These are phyloP conservation scores for Pseudococcus viburni DNA, from an alignment of 2,888 invertebrate species.

Conservation along the genomic window DNA sequence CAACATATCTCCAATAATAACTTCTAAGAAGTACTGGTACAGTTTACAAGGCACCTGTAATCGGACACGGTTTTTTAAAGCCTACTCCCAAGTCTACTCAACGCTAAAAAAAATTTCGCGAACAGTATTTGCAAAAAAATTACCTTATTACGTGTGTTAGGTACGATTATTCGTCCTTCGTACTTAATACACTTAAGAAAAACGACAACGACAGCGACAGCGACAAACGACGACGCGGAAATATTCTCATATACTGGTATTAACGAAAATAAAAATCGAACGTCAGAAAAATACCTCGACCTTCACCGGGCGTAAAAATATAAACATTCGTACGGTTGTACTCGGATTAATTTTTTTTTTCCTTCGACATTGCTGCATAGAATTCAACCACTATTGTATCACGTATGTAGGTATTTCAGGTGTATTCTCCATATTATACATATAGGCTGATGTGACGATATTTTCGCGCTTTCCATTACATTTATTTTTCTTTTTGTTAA, in stretches of 20 bases:
- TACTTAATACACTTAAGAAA: slow-evolving; percentile 3
- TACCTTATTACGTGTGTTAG: background rate
- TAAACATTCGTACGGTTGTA: slow-evolving; percentile 28
- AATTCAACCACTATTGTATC: background rate
- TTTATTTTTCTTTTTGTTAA: too few relatives aligned
- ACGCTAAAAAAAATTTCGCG: background rate
- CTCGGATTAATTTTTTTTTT: slow-evolving; percentile 22
- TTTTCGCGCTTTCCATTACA: background rate
- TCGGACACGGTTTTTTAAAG: background rate
- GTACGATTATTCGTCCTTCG: slow-evolving; percentile 4
- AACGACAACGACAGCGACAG: background rate
- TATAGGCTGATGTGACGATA: background rate
- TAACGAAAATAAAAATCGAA: slow-evolving; percentile 2
- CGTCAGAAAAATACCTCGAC: slow-evolving; percentile 21
- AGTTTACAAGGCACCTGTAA: background rate
- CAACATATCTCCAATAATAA: too few relatives aligned
- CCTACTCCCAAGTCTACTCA: background rate
- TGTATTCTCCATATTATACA: too few relatives aligned
- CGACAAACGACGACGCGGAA: slow-evolving; percentile 6
- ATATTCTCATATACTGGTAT: background rate
- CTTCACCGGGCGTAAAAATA: slow-evolving; percentile 27
- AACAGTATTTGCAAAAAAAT: background rate
- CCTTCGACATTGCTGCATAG: background rate
- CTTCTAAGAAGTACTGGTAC: too few relatives aligned
- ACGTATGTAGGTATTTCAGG: too few relatives aligned